Base-by-base conservation (phyloP, 2,797 vertebrate species). In the Spinus olivaceus region DNA sequence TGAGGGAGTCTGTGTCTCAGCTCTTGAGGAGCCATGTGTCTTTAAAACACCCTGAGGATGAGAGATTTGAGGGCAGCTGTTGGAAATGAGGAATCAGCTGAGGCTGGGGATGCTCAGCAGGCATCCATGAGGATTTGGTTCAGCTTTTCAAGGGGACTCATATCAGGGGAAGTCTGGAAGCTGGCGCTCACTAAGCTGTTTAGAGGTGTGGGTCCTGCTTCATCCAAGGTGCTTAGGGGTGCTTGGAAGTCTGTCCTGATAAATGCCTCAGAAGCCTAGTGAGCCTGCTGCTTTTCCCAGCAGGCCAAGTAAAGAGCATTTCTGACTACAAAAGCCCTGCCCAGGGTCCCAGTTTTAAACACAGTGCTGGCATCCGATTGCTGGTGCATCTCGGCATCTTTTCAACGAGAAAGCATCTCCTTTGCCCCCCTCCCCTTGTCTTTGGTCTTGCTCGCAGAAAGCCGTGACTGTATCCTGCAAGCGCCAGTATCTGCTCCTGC, bases 391-490 rank as follows among this genome's bases (percentile, higher is more conserved):
- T 71, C 11, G 24, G 46, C 63, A 53, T 80, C 69, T 88, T 64
- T 61, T 47, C 50, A 23, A 23, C 0, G 2, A 92, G 85, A 88
- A 90, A 69, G 27, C 0, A 1, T 33, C 77, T 83, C 39, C 33
- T 81, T 88, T 9, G 0, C 35, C 23, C 46, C 25, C 28, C 47
- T 65, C 67, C 49, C 47, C 72, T 88, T 22, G 79, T 51, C 72
- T 95, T 94, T 78, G 72, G 80, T 81, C 53, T 65, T 44, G 54
- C 93, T 83, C 16, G 6, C 25, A 85, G 91, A 87, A 82, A 90
- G 82, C 91, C 2, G 0, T 28, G 80, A 44, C 80, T 32, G 54
- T 50, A 90, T 92, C 70, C 80, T 94, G 93, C 69, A 18, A 24
- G 32, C 1, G 2, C 81, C 76, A 1, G 0, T 93, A 95, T 96